phyloP scores from a whole-genome alignment of 2,797 vertebrate genomes.

The Lepidocolaptes lacrymiger region DNA sequence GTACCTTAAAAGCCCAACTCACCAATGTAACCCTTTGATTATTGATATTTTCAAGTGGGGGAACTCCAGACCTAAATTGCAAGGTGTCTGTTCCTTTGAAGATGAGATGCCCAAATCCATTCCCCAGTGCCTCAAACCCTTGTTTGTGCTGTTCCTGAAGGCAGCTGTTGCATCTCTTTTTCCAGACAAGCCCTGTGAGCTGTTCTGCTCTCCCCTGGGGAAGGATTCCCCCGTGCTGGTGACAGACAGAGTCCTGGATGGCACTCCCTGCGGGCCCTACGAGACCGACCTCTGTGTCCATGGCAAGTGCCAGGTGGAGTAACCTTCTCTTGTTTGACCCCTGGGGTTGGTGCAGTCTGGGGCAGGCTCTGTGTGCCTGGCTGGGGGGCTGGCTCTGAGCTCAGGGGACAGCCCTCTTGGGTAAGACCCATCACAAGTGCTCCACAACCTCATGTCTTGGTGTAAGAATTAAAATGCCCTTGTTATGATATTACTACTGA shows the following conservation, averaged over 20 bases:
- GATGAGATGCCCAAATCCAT: background rate
- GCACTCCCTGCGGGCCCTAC: conserved; percentile 94
- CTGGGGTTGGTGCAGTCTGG: background rate
- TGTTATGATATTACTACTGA: background rate
- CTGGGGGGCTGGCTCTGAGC: background rate
- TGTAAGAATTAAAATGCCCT: background rate
- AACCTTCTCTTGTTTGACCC: conserved; percentile 42
- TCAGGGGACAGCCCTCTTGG: background rate
- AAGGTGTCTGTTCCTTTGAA: background rate
- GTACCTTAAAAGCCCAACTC: background rate
- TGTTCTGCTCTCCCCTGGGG: conserved; percentile 90
- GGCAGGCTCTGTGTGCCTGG: background rate
- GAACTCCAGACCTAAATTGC: background rate
- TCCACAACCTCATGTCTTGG: background rate
- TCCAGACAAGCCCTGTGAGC: conserved; percentile 91
- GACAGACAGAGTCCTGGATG: conserved; percentile 91
- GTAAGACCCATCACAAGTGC: background rate
- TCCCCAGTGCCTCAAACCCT: background rate
- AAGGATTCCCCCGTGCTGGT: conserved; percentile 86
- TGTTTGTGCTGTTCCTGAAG: background rate
- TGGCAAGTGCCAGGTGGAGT: conserved; percentile 92
- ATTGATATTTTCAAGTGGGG: background rate
- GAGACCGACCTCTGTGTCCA: conserved; percentile 93
- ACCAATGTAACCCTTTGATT: background rate
- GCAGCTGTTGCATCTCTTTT: background rate